phyloP scores from a whole-genome alignment of 1,140 invertebrate genomes.

The Pseudomyrmex gracilis region DNA sequence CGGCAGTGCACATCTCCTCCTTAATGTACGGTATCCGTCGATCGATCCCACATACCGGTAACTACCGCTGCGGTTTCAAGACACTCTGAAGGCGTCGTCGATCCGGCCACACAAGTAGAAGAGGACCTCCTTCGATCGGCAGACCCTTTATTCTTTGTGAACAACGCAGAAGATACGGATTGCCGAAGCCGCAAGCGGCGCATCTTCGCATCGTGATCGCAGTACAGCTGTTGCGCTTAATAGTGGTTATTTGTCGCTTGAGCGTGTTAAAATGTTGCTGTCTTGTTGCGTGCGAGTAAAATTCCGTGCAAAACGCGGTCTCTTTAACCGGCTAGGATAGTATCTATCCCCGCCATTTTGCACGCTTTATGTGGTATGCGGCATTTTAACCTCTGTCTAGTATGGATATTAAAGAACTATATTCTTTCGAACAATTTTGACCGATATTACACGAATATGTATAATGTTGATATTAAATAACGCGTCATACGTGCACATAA shows the following conservation, averaged over 20 bases:
- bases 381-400: slow-evolving; percentile 27
- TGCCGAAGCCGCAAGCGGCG: slow-evolving; percentile 49
- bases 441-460: slow-evolving; percentile 12
- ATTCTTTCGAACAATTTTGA: slow-evolving; percentile 16
- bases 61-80: slow-evolving; percentile 50
- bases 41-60: slow-evolving; percentile 40
- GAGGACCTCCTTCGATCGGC: slow-evolving; percentile 24
- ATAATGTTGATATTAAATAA: slow-evolving; percentile 1
- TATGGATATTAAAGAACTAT: not conserved
- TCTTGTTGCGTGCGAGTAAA: slow-evolving; percentile 49
- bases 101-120: slow-evolving; percentile 59
- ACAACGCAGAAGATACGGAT: slow-evolving; percentile 30
- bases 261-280: slow-evolving; percentile 61
- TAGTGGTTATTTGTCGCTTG: slow-evolving; percentile 60
- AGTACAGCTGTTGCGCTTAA: slow-evolving; percentile 57
- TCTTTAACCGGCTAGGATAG: slow-evolving; percentile 38
- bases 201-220: slow-evolving; percentile 48
- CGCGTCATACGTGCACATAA: too few relatives aligned
- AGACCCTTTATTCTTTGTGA: slow-evolving; percentile 47
- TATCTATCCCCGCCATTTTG: slow-evolving; percentile 19
- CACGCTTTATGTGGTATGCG: slow-evolving; percentile 35
- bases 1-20: not conserved
- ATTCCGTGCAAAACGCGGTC: slow-evolving; percentile 26
- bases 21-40: slow-evolving; percentile 48
- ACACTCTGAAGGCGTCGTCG: slow-evolving; percentile 53